Percentiles rank a stretch among this genome's conserved stretches.
Conservation (phyloP, 2,797 vertebrate species). For the Sebastes matsubarae region DNA sequence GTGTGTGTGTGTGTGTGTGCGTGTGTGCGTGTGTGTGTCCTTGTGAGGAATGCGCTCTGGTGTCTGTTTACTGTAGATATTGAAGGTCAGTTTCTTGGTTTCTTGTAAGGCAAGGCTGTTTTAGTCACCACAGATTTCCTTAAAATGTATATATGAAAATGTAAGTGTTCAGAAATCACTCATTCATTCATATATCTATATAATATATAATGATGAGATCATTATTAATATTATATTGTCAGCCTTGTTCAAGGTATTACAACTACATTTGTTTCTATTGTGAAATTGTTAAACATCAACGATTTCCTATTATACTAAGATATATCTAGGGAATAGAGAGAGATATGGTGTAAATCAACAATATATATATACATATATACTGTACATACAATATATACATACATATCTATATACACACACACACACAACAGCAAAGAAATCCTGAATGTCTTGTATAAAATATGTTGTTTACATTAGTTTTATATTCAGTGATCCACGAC, state of each 20-base stretch:
- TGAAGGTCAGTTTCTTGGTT: conserved; percentile 63
- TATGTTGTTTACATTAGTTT: neutral
- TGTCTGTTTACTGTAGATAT: conserved; percentile 52
- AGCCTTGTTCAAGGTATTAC: neutral
- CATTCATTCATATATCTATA: neutral
- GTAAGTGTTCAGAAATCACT: neutral
- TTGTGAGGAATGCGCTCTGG: conserved; percentile 33
- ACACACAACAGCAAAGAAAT: neutral
- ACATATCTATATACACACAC: too few species aligned
- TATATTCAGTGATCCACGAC: neutral
- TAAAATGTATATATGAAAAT: neutral
- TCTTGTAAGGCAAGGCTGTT: conserved; percentile 29
- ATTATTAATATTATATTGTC: neutral
- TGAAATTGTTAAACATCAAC: neutral
- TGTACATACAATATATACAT: too few species aligned
- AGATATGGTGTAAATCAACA: neutral
- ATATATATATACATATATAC: too few species aligned
- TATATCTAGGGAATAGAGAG: neutral
- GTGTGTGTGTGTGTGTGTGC: conserved; percentile 37
- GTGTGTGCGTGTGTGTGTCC: conserved; percentile 21
- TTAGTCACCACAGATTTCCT: neutral
- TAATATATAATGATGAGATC: too few species aligned
- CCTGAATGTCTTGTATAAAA: neutral
- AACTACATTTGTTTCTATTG: neutral
- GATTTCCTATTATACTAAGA: neutral